These are phyloP conservation scores for Whitmania pigra DNA, from an alignment of 1,140 invertebrate species.

Conservation along the genomic window DNA sequence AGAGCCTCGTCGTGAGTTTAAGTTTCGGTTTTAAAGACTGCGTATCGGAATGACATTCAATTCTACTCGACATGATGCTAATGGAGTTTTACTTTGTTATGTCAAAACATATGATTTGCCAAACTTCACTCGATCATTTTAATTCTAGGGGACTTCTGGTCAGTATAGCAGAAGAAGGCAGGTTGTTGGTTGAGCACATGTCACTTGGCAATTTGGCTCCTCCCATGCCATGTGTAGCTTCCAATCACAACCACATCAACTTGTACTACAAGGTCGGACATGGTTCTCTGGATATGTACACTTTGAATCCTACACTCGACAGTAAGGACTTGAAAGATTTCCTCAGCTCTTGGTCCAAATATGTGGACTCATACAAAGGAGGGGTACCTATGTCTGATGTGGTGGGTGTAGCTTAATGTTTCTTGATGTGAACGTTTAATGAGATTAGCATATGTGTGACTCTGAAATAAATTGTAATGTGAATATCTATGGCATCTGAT, in stretches of 20 bases:
- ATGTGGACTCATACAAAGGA: constrained; percentile 27
- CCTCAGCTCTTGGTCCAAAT: constrained; percentile 67
- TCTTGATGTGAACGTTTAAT: too few species aligned
- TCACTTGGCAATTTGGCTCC: constrained; percentile 66
- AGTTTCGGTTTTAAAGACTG: constrained; percentile 60
- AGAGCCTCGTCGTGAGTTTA: too few species aligned
- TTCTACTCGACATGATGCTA: constrained; percentile 26
- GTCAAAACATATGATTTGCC: constrained; percentile 26
- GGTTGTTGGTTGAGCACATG: constrained; percentile 68
- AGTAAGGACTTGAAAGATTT: constrained; percentile 84
- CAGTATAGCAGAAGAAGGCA: constrained; percentile 71
- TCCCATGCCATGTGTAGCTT: constrained; percentile 55
- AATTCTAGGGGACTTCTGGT: constrained; percentile 60
- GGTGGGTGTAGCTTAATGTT: too few species aligned
- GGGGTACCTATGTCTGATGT: constrained; percentile 25
- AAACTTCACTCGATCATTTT: constrained; percentile 49
- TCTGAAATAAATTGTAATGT: too few species aligned
- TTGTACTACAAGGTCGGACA: constrained; percentile 91
- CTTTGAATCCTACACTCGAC: constrained; percentile 72
- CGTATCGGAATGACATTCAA: constrained; percentile 72
- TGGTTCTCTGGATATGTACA: constrained; percentile 90
- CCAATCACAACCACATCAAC: constrained; percentile 71
- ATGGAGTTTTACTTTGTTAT: constrained; percentile 54
- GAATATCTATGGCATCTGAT: too few species aligned
- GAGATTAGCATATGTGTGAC: too few species aligned